Evolutionary conservation across 2,113 vertebrate species (phyloP).

Genomic region (Amazona vittata): DNA sequence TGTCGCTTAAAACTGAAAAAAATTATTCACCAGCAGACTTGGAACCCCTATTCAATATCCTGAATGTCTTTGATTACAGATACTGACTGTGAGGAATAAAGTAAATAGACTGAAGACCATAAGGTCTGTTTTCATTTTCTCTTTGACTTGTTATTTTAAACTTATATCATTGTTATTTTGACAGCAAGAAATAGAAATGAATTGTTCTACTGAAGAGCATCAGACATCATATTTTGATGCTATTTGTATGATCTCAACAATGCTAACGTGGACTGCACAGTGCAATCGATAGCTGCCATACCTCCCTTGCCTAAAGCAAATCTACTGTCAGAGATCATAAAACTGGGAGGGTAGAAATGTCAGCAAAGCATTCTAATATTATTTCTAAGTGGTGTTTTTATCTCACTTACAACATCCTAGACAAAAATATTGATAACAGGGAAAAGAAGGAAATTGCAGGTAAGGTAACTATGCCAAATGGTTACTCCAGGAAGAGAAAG

Average conservation of each 20-base stretch:
- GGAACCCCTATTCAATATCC: background rate
- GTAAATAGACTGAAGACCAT: background rate
- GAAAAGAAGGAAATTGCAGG: background rate
- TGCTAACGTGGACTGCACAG: background rate
- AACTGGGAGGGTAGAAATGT: background rate
- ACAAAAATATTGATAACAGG: background rate
- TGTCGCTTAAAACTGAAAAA: background rate
- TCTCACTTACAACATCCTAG: background rate
- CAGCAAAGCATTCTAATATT: background rate
- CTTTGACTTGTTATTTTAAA: slow-evolving; percentile 23
- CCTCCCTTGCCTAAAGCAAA: background rate
- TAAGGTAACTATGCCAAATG: slow-evolving; percentile 39
- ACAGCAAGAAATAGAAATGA: background rate
- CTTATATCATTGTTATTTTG: background rate
- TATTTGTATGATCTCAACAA: background rate
- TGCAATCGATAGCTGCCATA: background rate
- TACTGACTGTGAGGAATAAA: background rate
- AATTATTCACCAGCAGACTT: background rate
- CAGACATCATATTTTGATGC: background rate
- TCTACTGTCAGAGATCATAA: background rate
- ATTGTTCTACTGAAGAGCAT: background rate
- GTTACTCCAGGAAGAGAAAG: background rate
- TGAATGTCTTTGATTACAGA: background rate
- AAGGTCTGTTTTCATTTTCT: background rate
- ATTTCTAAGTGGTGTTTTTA: background rate